Evolutionary conservation across 2,797 vertebrate genomes (phyloP).

Genomic region (Gallinago stenura): DNA sequence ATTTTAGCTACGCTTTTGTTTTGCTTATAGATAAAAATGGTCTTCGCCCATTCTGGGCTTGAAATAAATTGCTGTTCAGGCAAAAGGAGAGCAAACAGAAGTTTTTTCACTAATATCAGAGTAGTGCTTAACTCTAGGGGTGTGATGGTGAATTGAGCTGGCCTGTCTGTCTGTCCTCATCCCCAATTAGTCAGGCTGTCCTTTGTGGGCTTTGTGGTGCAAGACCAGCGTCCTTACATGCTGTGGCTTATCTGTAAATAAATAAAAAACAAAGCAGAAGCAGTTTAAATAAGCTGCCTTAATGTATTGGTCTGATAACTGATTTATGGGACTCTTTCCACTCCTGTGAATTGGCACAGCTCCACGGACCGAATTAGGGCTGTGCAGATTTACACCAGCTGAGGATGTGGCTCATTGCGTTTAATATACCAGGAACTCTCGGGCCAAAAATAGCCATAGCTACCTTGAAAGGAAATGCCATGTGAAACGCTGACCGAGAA

Average conservation of each 20-base stretch:
- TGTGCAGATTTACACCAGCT: slow-evolving; percentile 39
- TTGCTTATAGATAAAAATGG: not conserved
- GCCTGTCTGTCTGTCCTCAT: not conserved
- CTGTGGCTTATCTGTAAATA: slow-evolving; percentile 3
- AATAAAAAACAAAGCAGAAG: slow-evolving; percentile 1
- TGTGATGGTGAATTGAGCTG: not conserved
- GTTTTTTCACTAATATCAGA: not conserved
- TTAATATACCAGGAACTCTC: slow-evolving; percentile 28
- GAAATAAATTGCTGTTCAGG: not conserved
- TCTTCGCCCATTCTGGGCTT: not conserved
- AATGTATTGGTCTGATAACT: slow-evolving; percentile 24
- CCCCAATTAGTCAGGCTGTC: not conserved
- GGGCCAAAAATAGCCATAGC: slow-evolving; percentile 62
- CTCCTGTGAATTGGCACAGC: slow-evolving; percentile 2
- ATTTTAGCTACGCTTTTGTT: not conserved
- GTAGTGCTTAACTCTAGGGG: not conserved
- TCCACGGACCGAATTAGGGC: slow-evolving; percentile 27
- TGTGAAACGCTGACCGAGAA: slow-evolving; percentile 52
- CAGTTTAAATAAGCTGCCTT: slow-evolving; percentile 26
- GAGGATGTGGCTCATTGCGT: slow-evolving; percentile 45
- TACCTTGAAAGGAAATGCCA: slow-evolving; percentile 74
- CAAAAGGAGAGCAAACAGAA: not conserved
- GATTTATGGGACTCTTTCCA: slow-evolving; percentile 46
- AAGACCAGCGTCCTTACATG: not conserved
- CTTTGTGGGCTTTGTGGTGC: not conserved